phyloP scores from a whole-genome alignment of 2,797 vertebrate species.

The Amblyraja radiata region DNA sequence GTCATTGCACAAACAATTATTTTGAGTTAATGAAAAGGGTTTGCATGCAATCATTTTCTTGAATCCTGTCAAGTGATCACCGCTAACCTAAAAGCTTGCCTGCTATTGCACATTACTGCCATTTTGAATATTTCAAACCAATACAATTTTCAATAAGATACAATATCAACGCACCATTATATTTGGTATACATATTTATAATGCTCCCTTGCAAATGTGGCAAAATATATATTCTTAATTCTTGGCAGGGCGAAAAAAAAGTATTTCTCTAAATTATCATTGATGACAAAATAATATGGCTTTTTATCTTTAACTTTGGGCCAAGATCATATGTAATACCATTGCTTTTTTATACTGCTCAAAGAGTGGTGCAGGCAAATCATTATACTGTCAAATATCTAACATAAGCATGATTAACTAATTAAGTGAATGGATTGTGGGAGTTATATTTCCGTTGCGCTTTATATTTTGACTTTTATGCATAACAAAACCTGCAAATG shows the following conservation, averaged over 20 bases:
- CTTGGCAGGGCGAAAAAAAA: neutral
- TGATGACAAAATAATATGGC: neutral
- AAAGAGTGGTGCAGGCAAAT: neutral
- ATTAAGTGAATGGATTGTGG: neutral
- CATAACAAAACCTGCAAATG: neutral
- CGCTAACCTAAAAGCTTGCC: neutral
- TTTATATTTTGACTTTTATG: neutral
- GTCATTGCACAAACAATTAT: neutral
- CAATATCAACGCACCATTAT: neutral
- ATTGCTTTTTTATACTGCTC: neutral
- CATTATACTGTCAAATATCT: neutral
- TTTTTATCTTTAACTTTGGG: neutral
- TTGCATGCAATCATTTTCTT: neutral
- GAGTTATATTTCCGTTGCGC: neutral
- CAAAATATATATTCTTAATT: neutral
- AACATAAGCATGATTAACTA: neutral
- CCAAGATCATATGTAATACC: neutral
- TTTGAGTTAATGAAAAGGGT: neutral
- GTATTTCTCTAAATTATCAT: neutral
- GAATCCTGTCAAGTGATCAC: neutral
- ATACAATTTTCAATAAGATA: neutral
- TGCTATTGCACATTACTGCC: neutral
- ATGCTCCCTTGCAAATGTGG: neutral
- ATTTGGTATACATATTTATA: neutral
- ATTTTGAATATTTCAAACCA: slow-evolving; percentile 13